Conservation (phyloP, 2,113 vertebrate genomes). For the Marmota flaviventris region DNA sequence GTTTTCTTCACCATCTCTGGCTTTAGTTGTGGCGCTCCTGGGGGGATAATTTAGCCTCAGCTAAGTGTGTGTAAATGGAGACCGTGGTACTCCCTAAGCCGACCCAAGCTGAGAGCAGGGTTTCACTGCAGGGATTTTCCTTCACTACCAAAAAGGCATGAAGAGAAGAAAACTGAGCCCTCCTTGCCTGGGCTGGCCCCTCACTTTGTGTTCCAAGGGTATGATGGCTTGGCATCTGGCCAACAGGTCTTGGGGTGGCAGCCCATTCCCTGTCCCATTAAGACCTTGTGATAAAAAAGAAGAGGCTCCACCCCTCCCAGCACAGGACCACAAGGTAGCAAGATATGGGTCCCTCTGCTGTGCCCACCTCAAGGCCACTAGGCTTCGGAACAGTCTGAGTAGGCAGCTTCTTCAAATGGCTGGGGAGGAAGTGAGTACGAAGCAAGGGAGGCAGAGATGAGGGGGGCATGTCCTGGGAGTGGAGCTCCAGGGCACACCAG, state of each 20-base stretch:
- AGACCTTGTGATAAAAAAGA: neutral
- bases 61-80: neutral
- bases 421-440: neutral
- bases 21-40: neutral
- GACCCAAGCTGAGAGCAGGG: neutral
- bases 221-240: neutral
- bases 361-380: neutral
- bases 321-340: neutral
- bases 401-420: neutral
- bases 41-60: neutral
- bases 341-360: neutral
- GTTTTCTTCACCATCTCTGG: neutral
- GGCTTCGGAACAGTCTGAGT: neutral
- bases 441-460: neutral
- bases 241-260: neutral
- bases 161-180: neutral
- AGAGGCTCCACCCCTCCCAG: neutral
- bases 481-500: neutral
- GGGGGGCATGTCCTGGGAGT: accelerated
- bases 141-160: neutral
- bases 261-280: neutral
- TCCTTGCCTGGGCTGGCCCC: neutral
- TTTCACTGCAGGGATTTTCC: neutral
- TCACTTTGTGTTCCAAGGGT: neutral
- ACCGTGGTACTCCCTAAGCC: neutral